These are phyloP conservation scores for Xestoiulus laeticollis DNA, from an alignment of 2,888 invertebrate species.

Conservation along the genomic window DNA sequence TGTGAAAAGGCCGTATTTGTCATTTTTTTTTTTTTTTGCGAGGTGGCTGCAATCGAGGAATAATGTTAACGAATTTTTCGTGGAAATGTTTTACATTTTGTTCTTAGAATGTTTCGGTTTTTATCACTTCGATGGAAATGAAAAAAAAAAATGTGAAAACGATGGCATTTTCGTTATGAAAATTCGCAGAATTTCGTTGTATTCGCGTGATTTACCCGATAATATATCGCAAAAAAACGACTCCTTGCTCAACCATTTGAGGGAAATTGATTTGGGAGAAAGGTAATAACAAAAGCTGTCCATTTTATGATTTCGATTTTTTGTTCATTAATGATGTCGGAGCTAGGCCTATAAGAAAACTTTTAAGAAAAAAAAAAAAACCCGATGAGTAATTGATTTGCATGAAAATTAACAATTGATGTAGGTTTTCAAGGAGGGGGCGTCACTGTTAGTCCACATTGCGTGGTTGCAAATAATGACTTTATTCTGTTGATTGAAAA, in stretches of 20 bases:
- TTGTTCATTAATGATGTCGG: background rate
- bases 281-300: background rate
- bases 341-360: background rate
- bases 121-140: background rate
- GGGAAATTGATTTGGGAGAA: background rate
- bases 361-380: too few relatives aligned
- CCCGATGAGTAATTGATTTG: background rate
- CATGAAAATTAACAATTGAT: background rate
- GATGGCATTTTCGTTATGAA: background rate
- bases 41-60: too few relatives aligned
- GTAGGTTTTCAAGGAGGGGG: background rate
- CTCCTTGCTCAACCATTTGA: background rate
- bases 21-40: too few relatives aligned
- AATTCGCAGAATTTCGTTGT: background rate
- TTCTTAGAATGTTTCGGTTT: background rate
- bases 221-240: background rate
- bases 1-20: too few relatives aligned
- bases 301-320: background rate
- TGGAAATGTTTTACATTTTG: background rate
- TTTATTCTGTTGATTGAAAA: too few relatives aligned
- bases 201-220: background rate
- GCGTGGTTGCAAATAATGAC: too few relatives aligned
- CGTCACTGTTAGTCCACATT: background rate
- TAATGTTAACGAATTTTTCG: background rate
- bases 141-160: background rate